phyloP scores from a whole-genome alignment of 2,113 vertebrate species.

The Boulengerochromis microlepis region DNA sequence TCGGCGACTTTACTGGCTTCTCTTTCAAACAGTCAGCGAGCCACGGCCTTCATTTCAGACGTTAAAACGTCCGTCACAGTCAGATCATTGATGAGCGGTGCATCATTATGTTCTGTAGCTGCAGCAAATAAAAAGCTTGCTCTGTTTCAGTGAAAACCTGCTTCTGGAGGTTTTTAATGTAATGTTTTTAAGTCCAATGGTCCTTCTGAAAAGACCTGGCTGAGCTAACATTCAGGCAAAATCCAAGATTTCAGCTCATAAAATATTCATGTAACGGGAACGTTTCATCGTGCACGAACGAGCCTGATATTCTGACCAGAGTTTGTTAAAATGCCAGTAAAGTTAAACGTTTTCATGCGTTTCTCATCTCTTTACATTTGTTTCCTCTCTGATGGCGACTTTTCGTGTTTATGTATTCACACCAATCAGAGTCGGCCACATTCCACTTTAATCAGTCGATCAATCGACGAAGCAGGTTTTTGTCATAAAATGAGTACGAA shows the following conservation, averaged over 20 bases:
- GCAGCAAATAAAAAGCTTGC: neutral
- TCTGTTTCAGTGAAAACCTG: neutral
- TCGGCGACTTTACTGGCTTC: neutral
- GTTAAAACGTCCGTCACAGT: neutral
- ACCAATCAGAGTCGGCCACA: neutral
- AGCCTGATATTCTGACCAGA: neutral
- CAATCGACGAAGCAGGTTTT: neutral
- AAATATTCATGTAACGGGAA: rapidly evolving
- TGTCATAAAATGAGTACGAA: neutral
- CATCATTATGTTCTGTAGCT: neutral
- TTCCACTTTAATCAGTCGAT: neutral
- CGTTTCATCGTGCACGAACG: neutral
- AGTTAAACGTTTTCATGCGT: neutral
- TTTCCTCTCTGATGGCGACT: neutral
- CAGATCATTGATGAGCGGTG: neutral
- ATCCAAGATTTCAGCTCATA: neutral
- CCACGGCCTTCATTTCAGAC: neutral
- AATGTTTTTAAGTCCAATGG: neutral
- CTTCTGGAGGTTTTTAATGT: neutral
- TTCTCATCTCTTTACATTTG: neutral
- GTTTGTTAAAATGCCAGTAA: neutral
- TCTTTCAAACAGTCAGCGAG: neutral
- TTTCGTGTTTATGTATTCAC: rapidly evolving
- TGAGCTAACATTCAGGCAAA: neutral
- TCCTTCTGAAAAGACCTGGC: rapidly evolving